Percentiles rank a stretch among this genome's conserved stretches.
phyloP scores from a whole-genome alignment of 2,888 invertebrate genomes.

The Tuberolachnus salignus region DNA sequence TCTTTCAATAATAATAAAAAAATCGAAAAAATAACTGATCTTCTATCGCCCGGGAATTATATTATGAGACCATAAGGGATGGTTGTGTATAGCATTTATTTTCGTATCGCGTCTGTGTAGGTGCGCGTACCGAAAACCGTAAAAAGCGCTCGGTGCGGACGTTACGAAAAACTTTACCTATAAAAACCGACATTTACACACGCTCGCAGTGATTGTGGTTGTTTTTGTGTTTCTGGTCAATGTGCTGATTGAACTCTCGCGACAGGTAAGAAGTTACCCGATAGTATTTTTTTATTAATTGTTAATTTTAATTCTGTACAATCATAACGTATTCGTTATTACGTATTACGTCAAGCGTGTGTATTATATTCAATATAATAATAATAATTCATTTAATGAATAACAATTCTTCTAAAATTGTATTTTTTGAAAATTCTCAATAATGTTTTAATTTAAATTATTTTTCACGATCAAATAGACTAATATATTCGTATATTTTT shows the following conservation, averaged over 20 bases:
- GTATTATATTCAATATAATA: no score
- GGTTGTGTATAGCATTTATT: conserved; percentile 5
- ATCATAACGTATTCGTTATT: no score
- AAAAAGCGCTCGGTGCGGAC: conserved; percentile 52
- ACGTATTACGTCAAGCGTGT: no score
- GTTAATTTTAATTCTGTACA: no score
- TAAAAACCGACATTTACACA: conserved; percentile 46
- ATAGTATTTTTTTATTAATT: background rate
- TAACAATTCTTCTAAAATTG: no score
- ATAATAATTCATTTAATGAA: no score
- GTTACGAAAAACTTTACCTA: conserved; percentile 41
- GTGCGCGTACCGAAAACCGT: conserved; percentile 6
- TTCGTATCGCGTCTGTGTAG: background rate
- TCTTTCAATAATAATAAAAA: background rate
- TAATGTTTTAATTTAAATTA: no score
- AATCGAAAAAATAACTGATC: conserved; percentile 5
- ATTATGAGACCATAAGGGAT: background rate
- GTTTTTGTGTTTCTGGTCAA: conserved; percentile 49
- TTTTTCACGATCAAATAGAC: no score
- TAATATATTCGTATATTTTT: no score
- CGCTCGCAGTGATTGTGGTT: conserved; percentile 45
- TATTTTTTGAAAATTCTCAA: no score
- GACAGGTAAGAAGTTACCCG: conserved; percentile 32
- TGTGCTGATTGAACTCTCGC: conserved; percentile 21
- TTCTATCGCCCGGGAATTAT: background rate